phyloP scores from a whole-genome alignment of 2,797 vertebrate genomes.

The Arctocebus calabarensis region DNA sequence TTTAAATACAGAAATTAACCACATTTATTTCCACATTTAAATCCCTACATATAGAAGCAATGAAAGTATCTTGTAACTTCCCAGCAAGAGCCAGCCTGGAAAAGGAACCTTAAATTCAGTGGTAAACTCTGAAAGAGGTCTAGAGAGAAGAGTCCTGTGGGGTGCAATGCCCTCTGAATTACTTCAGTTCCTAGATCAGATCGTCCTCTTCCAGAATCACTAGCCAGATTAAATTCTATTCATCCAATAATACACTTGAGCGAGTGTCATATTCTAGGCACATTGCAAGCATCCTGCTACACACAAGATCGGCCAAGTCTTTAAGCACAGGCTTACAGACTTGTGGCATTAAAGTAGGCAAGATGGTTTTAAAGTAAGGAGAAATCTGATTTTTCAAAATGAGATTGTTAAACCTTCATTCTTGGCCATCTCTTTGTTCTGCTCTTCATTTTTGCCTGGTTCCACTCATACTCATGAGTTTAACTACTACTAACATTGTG shows the following conservation, averaged over 20 bases:
- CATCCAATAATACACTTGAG: not conserved
- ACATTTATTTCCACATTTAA: not conserved
- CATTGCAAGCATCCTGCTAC: not conserved
- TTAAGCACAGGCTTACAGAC: not conserved
- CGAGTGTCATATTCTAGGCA: no score
- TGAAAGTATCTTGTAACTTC: not conserved
- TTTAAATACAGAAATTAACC: conserved; percentile 6
- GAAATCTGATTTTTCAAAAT: not conserved
- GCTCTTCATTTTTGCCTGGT: not conserved
- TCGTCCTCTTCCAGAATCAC: not conserved
- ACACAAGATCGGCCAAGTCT: not conserved
- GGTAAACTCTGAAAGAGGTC: not conserved
- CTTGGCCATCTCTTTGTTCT: not conserved
- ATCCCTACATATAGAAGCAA: not conserved
- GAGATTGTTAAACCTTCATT: not conserved
- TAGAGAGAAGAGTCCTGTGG: not conserved
- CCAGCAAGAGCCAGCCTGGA: not conserved
- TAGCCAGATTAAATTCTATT: not conserved
- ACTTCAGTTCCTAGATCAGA: not conserved
- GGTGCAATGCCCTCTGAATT: not conserved
- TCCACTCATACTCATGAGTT: not conserved
- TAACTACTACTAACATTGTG: not conserved
- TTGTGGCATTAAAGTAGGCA: not conserved
- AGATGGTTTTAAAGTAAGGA: not conserved
- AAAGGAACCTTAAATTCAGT: not conserved